Evolutionary conservation across 2,797 vertebrate species (phyloP).

Genomic region (Lagocephalus sceleratus): DNA sequence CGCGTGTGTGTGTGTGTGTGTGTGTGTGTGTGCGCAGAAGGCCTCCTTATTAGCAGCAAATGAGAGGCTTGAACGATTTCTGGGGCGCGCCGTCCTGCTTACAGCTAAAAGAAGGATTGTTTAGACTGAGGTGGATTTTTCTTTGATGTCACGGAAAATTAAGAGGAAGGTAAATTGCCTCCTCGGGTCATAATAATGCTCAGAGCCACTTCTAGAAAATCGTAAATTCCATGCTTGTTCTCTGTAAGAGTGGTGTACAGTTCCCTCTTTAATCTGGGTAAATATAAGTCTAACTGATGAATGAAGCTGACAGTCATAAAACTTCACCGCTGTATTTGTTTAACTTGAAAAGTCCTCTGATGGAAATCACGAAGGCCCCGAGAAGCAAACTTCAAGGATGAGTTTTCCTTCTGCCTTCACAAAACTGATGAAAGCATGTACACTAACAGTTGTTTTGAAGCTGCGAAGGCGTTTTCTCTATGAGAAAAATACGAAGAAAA

Average conservation of each 20-base stretch:
- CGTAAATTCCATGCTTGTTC: conserved; percentile 16
- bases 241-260: conserved; percentile 5
- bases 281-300: no score
- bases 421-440: no score
- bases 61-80: conserved; percentile 35
- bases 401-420: no score
- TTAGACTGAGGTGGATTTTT: conserved; percentile 28
- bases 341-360: no score
- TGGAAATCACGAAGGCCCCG: no score
- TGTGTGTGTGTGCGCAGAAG: not conserved
- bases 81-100: conserved; percentile 31
- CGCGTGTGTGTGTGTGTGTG: conserved; percentile 1
- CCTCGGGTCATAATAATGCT: conserved; percentile 24
- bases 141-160: conserved; percentile 38
- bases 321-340: no score
- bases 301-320: no score
- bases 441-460: no score
- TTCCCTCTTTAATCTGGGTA: not conserved
- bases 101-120: conserved; percentile 32
- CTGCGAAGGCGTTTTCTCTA: no score
- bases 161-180: conserved; percentile 28
- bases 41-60: conserved; percentile 24
- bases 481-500: no score
- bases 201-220: conserved; percentile 15
- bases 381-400: no score